Percentiles rank a stretch among this genome's conserved stretches.
These are phyloP conservation scores for Scaptomyza polygonia DNA, from an alignment of 2,888 invertebrate species.

Conservation along the genomic window DNA sequence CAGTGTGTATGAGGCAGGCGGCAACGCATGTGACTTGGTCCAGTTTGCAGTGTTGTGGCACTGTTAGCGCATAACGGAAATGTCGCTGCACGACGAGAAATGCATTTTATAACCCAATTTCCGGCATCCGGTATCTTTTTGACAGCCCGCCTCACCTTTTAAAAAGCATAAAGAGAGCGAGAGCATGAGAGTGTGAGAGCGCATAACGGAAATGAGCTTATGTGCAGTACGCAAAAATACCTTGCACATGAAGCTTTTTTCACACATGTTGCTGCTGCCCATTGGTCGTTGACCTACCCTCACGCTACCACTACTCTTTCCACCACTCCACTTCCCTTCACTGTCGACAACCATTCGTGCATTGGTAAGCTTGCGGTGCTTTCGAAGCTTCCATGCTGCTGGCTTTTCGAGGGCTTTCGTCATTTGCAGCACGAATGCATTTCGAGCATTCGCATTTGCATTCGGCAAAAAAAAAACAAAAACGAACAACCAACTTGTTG, in stretches of 20 bases:
- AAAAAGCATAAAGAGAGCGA: constrained; percentile 12
- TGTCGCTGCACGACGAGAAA: constrained; percentile 60
- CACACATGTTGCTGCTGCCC: constrained; percentile 43
- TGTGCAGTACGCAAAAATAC: constrained; percentile 33
- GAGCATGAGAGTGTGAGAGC: constrained; percentile 43
- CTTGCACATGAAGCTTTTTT: constrained; percentile 58
- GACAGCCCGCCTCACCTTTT: constrained; percentile 45
- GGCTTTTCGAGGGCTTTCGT: constrained; percentile 35
- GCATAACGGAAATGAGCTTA: constrained; percentile 68
- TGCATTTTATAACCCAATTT: constrained; percentile 77
- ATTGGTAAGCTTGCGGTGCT: constrained; percentile 52
- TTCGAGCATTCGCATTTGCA: constrained; percentile 25
- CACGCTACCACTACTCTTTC: neutral
- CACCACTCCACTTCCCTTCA: neutral
- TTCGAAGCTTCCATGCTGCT: constrained; percentile 46
- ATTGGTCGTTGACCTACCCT: constrained; percentile 5
- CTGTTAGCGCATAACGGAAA: constrained; percentile 71
- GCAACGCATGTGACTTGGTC: constrained; percentile 38
- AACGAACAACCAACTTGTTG: too few species aligned
- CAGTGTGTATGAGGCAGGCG: constrained; percentile 3
- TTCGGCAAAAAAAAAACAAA: constrained; percentile 16
- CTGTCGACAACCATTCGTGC: neutral
- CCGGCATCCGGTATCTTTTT: constrained; percentile 72
- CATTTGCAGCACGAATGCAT: constrained; percentile 33
- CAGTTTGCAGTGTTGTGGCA: constrained; percentile 42